A percentile compares a stretch with the other conserved stretches of the same genome.
phyloP scores from a whole-genome alignment of 2,888 invertebrate species.

The Troides aeacus region DNA sequence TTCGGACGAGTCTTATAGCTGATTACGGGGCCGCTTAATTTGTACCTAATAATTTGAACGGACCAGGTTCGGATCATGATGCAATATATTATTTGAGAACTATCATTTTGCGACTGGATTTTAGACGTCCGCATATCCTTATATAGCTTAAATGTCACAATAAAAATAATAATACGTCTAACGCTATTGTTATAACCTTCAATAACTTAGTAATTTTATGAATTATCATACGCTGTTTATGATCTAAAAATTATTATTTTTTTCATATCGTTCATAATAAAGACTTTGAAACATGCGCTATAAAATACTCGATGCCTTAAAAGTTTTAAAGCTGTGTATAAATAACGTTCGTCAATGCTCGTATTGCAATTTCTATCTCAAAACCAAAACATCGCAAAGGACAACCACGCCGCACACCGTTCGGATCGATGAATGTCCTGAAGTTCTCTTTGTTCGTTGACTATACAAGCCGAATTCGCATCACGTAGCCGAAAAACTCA shows the following conservation, averaged over 20 bases:
- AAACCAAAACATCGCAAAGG: constrained; percentile 59
- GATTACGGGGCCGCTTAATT: constrained; percentile 53
- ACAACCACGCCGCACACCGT: constrained; percentile 50
- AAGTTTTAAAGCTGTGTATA: constrained; percentile 75
- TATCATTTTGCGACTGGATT: constrained; percentile 10
- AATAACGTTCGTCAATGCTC: constrained; percentile 73
- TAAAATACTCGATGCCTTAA: constrained; percentile 67
- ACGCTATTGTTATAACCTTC: not conserved
- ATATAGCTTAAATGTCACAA: constrained; percentile 22
- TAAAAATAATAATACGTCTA: not conserved
- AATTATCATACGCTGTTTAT: not conserved
- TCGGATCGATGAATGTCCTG: constrained; percentile 69
- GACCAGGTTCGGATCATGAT: constrained; percentile 55
- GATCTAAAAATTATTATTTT: not conserved
- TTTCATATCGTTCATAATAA: constrained; percentile 36
- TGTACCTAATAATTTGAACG: constrained; percentile 60
- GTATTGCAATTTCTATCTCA: constrained; percentile 55
- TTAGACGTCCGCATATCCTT: constrained; percentile 10
- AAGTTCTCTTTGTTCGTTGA: constrained; percentile 65
- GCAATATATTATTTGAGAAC: constrained; percentile 38
- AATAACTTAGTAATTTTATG: not conserved
- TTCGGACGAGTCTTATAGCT: constrained; percentile 68
- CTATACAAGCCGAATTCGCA: constrained; percentile 77
- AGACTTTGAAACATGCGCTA: constrained; percentile 48
- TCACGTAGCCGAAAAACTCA: constrained; percentile 78